Percentiles rank a stretch among this genome's conserved stretches.
Evolutionary conservation across 2,888 invertebrate species (phyloP).

Genomic region (Tridacna crocea): DNA sequence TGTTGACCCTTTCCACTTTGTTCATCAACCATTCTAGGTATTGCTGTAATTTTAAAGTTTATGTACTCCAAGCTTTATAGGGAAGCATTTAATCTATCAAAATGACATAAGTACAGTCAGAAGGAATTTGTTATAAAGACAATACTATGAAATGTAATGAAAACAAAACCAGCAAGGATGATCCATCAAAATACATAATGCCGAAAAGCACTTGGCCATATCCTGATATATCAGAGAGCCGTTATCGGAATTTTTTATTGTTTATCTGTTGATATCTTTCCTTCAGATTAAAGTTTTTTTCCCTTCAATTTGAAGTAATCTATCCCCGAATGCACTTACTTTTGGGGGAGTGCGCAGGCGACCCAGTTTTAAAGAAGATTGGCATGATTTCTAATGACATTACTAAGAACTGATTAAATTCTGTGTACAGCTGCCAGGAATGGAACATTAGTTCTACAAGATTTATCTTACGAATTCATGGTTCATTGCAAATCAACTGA

Average conservation of each 20-base stretch:
- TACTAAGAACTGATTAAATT: slow-evolving; percentile 19
- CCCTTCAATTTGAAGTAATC: background rate
- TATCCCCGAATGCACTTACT: slow-evolving; percentile 14
- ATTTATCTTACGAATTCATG: slow-evolving; percentile 21
- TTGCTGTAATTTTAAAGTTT: too few relatives aligned
- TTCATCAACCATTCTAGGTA: too few relatives aligned
- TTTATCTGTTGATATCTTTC: slow-evolving; percentile 9
- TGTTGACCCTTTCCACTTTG: too few relatives aligned
- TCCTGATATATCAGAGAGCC: background rate
- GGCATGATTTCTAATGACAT: slow-evolving; percentile 17
- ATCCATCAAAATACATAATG: background rate
- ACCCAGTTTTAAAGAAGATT: slow-evolving; percentile 16
- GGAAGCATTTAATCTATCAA: too few relatives aligned
- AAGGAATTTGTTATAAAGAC: too few relatives aligned
- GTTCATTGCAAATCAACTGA: slow-evolving; percentile 24
- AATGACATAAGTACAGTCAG: too few relatives aligned
- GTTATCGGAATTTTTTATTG: slow-evolving; percentile 15
- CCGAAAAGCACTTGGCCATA: background rate
- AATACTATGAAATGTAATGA: too few relatives aligned
- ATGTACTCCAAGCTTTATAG: too few relatives aligned
- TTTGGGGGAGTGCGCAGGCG: slow-evolving; percentile 13
- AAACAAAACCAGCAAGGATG: too few relatives aligned
- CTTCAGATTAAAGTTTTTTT: background rate
- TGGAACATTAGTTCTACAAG: slow-evolving; percentile 25
- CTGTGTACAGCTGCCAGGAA: slow-evolving; percentile 24